Percentiles rank a stretch among this genome's conserved stretches.
Conservation (phyloP, 2,888 invertebrate genomes). For the Parthenolecanium corni region DNA sequence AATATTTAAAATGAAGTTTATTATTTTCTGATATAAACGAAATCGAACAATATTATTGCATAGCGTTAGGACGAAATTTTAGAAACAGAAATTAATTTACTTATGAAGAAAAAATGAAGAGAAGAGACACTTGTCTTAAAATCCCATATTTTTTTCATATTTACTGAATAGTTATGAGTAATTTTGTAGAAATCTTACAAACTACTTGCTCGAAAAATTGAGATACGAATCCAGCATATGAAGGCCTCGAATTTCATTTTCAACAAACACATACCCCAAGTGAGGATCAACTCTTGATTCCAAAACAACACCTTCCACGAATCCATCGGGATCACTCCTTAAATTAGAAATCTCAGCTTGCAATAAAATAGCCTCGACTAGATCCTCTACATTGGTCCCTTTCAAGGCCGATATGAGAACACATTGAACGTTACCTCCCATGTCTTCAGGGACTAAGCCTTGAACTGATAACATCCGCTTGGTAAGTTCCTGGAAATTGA, state of each 20-base stretch:
- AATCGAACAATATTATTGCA: no score
- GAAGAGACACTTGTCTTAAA: not conserved
- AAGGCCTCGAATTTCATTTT: not conserved
- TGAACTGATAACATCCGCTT: constrained; percentile 62
- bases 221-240: not conserved
- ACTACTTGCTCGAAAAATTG: not conserved
- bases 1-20: constrained; percentile 1
- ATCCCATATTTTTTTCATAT: not conserved
- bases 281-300: constrained; percentile 64
- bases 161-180: no score
- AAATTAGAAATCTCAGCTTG: constrained; percentile 83
- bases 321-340: constrained; percentile 67
- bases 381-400: constrained; percentile 58
- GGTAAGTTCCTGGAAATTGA: constrained; percentile 50
- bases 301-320: constrained; percentile 78
- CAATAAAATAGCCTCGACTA: constrained; percentile 70
- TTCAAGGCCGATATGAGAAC: constrained; percentile 85
- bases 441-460: constrained; percentile 71
- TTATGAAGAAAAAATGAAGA: not conserved
- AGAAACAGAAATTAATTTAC: not conserved
- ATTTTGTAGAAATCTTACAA: not conserved
- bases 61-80: not conserved
- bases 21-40: no score
- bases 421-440: constrained; percentile 85
- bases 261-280: constrained; percentile 47